Base-by-base conservation (phyloP, 2,113 vertebrate species). In the Pampusana beccarii region DNA sequence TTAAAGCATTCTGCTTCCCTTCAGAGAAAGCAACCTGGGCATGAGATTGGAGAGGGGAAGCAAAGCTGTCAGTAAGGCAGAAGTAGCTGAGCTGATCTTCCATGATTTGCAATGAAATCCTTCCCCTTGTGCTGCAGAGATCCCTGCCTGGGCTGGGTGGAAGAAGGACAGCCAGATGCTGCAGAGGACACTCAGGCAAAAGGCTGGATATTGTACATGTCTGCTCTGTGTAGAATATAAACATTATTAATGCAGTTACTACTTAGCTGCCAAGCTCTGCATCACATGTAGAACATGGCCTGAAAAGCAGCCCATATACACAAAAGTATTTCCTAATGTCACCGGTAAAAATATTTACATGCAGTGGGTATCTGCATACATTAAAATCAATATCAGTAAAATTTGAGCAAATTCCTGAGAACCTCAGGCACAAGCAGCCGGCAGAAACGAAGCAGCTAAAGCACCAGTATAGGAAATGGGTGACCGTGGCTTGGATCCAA, bases 341-440 rank as follows among this genome's bases (percentile, higher is more conserved):
- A 38, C 3, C 26, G 16, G 11, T 33, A 67, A 82, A 72, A 60
- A 65, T 36, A 57, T 58, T 78, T 74, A 19, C 7, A 2, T 51
- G 33, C 29, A 56, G 11, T 51, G 62, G 3, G 46, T 60, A 5
- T 36, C 40, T 69, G 26, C 8, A 13, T n/a, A 54, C 0, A 0
- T 36, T 36, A 92, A 93, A 90, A 17, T 5, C 11, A 80, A 13
- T 34, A 31, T 6, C 33, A 67, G 16, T 18, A 85, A 48, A 78
- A 23, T 29, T 58, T n/a, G 23, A 29, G 31, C 17, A 29, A 33
- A 44, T n/a, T 44, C 11, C 54, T 46, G 24, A 33, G 78, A 83
- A 61, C 36, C 29, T 34, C 78, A 62, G 48, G 66, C 48, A 44
- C 46, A 62, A 28, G 19, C 53, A 78, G 42, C 29, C 67, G 57